Evolutionary conservation across 2,797 vertebrate species (phyloP).

Genomic region (Bovichtus variegatus): DNA sequence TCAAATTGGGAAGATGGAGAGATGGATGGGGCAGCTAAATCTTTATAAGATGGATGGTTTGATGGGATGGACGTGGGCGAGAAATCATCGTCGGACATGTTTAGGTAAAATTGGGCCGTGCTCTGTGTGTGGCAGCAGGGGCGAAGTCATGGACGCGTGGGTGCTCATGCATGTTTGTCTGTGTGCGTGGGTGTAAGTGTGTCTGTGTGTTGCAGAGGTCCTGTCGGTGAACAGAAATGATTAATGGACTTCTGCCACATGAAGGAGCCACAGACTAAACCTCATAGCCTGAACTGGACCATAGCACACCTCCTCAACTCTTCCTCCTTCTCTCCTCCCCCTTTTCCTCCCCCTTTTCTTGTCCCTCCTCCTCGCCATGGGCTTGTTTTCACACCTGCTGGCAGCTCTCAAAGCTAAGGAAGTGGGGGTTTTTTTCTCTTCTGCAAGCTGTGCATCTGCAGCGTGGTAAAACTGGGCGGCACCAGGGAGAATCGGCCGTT

Average conservation of each 20-base stretch:
- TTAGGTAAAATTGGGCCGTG: conserved; percentile 61
- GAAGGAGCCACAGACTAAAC: conserved; percentile 64
- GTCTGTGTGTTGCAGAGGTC: conserved; percentile 44
- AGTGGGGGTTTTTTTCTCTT: conserved; percentile 8
- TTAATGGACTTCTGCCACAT: conserved; percentile 79
- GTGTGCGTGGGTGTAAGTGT: conserved; percentile 14
- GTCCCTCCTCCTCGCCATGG: conserved; percentile 13
- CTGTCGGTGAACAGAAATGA: conserved; percentile 76
- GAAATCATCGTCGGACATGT: conserved; percentile 60
- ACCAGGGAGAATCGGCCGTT: conserved; percentile 72
- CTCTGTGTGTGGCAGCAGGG: conserved; percentile 50
- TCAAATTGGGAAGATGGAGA: conserved; percentile 30
- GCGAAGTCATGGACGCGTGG: conserved; percentile 37
- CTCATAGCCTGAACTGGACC: conserved; percentile 62
- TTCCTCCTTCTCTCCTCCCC: conserved; percentile 39
- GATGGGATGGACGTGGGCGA: conserved; percentile 39
- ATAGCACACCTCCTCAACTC: conserved; percentile 53
- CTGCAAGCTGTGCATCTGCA: conserved; percentile 64
- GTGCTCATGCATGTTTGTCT: conserved; percentile 49
- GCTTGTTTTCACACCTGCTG: conserved; percentile 83
- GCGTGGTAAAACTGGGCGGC: conserved; percentile 69
- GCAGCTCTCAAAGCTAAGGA: conserved; percentile 41
- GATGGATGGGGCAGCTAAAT: conserved; percentile 34
- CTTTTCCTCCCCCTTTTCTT: conserved; percentile 6
- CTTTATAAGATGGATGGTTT: conserved; percentile 33